phyloP scores from a whole-genome alignment of 2,797 vertebrate species.

The Lagocephalus sceleratus region DNA sequence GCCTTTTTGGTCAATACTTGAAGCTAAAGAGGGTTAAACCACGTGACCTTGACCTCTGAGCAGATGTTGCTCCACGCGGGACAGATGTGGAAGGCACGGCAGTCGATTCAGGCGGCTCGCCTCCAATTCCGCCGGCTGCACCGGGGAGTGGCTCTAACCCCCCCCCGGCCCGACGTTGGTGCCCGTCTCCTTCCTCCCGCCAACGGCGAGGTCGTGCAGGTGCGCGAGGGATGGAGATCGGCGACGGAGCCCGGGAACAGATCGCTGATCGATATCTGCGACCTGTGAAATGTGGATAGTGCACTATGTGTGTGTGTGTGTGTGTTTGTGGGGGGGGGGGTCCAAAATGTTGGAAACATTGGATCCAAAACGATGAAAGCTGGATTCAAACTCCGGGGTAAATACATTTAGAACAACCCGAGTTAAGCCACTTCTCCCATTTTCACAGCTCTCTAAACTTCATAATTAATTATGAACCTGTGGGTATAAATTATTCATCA shows the following conservation, averaged over 20 bases:
- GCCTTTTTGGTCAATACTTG: conserved; percentile 15
- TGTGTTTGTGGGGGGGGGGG: too few relatives aligned
- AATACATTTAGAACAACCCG: too few relatives aligned
- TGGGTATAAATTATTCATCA: too few relatives aligned
- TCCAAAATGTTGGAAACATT: too few relatives aligned
- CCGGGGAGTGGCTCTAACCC: conserved; percentile 17
- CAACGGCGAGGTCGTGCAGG: conserved; percentile 47
- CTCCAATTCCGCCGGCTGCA: conserved; percentile 36
- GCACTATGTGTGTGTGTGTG: too few relatives aligned
- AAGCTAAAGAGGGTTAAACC: conserved; percentile 11
- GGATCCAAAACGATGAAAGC: too few relatives aligned
- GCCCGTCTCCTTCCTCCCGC: conserved; percentile 39
- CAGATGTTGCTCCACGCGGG: conserved; percentile 43
- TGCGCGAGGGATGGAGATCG: conserved; percentile 39
- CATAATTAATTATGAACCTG: too few relatives aligned
- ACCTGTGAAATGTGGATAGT: too few relatives aligned
- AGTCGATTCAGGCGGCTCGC: conserved; percentile 45
- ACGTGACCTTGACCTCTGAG: conserved; percentile 28
- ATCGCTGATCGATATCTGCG: conserved; percentile 47
- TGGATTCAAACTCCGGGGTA: too few relatives aligned
- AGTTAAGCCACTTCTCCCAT: too few relatives aligned
- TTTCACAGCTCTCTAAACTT: too few relatives aligned
- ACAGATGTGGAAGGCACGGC: conserved; percentile 51
- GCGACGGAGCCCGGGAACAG: conserved; percentile 50
- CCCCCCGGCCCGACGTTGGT: conserved; percentile 47